phyloP scores from a whole-genome alignment of 2,888 invertebrate species.

The Xestia xanthographa region DNA sequence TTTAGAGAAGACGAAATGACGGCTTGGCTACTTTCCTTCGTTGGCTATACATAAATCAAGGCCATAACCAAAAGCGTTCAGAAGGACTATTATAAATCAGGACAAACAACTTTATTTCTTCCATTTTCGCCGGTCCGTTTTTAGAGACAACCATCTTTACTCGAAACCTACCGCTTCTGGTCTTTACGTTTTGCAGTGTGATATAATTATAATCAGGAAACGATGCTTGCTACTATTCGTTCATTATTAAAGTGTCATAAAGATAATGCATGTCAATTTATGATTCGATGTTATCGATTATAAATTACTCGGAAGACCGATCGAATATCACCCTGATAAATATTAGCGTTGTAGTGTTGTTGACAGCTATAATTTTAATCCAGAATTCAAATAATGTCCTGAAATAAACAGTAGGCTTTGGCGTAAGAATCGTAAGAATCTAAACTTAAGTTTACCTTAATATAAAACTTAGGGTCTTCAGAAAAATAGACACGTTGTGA shows the following conservation, averaged over 20 bases:
- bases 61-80: background rate
- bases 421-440: too few species aligned
- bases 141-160: background rate
- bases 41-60: background rate
- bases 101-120: constrained; percentile 13
- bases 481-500: too few species aligned
- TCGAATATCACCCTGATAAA: constrained; percentile 19
- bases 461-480: too few species aligned
- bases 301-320: constrained; percentile 9
- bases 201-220: background rate
- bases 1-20: background rate
- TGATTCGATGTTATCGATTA: constrained; percentile 18
- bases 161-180: background rate
- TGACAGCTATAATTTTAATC: background rate
- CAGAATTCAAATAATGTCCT: background rate
- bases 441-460: too few species aligned
- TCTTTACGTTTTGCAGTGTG: background rate
- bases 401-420: background rate
- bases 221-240: background rate
- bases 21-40: background rate
- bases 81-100: background rate
- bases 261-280: constrained; percentile 23
- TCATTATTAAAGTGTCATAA: constrained; percentile 2
- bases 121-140: background rate
- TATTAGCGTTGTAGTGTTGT: background rate